Evolutionary conservation across 1,140 invertebrate genomes (phyloP).

Genomic region (Vollenhovia emeryi): DNA sequence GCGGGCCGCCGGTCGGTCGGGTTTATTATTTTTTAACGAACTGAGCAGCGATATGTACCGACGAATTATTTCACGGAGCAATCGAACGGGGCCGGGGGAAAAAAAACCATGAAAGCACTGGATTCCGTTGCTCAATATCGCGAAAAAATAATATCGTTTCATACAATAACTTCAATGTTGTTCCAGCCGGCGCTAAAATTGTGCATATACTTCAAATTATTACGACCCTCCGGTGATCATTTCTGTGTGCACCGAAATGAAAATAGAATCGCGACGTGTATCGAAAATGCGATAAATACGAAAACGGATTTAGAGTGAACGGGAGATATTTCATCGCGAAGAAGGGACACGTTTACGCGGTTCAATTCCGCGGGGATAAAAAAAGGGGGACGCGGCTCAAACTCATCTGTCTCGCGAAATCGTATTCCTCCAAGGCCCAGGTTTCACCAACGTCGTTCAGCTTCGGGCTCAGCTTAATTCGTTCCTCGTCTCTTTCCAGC

Average conservation of each 20-base stretch:
- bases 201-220: slow-evolving; percentile 9
- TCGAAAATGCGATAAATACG: not conserved
- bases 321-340: not conserved
- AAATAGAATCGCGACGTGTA: slow-evolving; percentile 1
- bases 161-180: slow-evolving; percentile 23
- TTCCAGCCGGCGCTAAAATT: not conserved
- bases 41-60: slow-evolving; percentile 10
- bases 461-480: too few species aligned
- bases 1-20: slow-evolving; percentile 7
- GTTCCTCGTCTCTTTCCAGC: too few species aligned
- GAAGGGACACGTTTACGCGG: not conserved
- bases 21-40: slow-evolving; percentile 58
- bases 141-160: slow-evolving; percentile 19
- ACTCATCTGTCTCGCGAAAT: not conserved
- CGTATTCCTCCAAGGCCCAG: not conserved
- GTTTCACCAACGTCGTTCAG: too few species aligned
- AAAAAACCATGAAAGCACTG: not conserved
- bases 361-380: not conserved
- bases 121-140: not conserved
- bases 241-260: not conserved
- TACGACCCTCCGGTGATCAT: not conserved
- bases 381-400: not conserved
- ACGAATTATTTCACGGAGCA: not conserved
- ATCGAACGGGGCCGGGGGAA: not conserved
- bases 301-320: not conserved